A percentile compares a stretch with the other conserved stretches of the same genome.
phyloP scores from a whole-genome alignment of 2,888 invertebrate species.

The Drosophila testacea region DNA sequence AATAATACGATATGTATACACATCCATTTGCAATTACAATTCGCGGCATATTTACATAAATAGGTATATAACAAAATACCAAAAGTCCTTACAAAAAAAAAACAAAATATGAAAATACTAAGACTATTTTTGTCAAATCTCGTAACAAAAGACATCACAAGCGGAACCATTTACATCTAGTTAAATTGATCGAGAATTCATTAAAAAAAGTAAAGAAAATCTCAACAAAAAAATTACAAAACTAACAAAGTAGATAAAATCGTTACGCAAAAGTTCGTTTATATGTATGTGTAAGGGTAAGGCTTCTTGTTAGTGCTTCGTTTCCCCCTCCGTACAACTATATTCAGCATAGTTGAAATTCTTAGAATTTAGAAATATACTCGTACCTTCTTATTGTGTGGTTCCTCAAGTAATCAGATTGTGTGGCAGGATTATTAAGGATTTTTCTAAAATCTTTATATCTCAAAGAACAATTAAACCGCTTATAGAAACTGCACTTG shows the following conservation, averaged over 20 bases:
- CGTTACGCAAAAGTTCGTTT: constrained; percentile 73
- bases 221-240: constrained; percentile 16
- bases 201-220: constrained; percentile 6
- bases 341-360: constrained; percentile 17
- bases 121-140: constrained; percentile 46
- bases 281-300: constrained; percentile 56
- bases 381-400: not conserved
- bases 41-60: constrained; percentile 65
- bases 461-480: not conserved
- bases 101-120: constrained; percentile 11
- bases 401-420: not conserved
- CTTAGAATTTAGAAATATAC: constrained; percentile 17
- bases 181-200: constrained; percentile 36
- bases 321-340: constrained; percentile 20
- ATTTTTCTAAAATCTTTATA: not conserved
- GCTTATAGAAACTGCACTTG: not conserved
- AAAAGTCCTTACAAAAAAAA: constrained; percentile 9
- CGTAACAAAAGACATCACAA: constrained; percentile 46
- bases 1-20: constrained; percentile 48
- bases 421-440: not conserved
- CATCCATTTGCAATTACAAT: constrained; percentile 49
- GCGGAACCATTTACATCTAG: constrained; percentile 33
- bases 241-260: constrained; percentile 62
- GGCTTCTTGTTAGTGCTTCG: constrained; percentile 60
- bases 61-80: constrained; percentile 10